Evolutionary conservation across 2,888 invertebrate species (phyloP), one percentile per base, ranked within the genome.

Genomic region (Sabellastarte sp.): DNA sequence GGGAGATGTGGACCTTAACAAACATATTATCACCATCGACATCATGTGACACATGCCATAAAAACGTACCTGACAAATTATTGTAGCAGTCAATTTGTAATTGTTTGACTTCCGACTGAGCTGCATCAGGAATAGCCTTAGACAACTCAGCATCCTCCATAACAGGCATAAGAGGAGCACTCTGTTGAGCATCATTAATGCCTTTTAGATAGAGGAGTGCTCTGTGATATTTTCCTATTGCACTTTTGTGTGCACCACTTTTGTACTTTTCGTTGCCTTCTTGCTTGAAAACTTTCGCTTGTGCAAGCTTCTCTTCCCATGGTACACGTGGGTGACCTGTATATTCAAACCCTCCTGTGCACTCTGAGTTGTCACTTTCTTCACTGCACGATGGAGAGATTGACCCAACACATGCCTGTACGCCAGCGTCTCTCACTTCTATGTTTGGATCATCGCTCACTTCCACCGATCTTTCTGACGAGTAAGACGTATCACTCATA

Each of bases 21-120:
- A n/a, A n/a, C n/a, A n/a, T n/a, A n/a, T n/a, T n/a, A n/a, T n/a
- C n/a, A n/a, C n/a, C n/a, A n/a, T n/a, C n/a, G n/a, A n/a, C n/a
- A n/a, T n/a, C n/a, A n/a, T n/a, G n/a, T n/a, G n/a, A n/a, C n/a
- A n/a, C n/a, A n/a, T n/a, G n/a, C n/a, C n/a, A n/a, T n/a, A n/a
- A n/a, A n/a, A n/a, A n/a, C n/a, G n/a, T 71, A 81, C 82, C 82
- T 69, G 81, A 80, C 52, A 82, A 68, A 66, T 82, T 82, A 57
- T 80, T 81, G 64, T 80, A 76, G 63, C 79, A 80, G 65, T 79
- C 80, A 50, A 73, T 67, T 56, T 74, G 73, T 15, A 82, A 66
- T 50, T 53, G 33, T 5, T 28, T 50, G 4, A 64, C 52, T 52
- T 63, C 56, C 15, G 51, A 32, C 55, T 58, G 31, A n/a, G 41